Conservation (phyloP, 2,113 vertebrate species). For the Anolis sagrei region DNA sequence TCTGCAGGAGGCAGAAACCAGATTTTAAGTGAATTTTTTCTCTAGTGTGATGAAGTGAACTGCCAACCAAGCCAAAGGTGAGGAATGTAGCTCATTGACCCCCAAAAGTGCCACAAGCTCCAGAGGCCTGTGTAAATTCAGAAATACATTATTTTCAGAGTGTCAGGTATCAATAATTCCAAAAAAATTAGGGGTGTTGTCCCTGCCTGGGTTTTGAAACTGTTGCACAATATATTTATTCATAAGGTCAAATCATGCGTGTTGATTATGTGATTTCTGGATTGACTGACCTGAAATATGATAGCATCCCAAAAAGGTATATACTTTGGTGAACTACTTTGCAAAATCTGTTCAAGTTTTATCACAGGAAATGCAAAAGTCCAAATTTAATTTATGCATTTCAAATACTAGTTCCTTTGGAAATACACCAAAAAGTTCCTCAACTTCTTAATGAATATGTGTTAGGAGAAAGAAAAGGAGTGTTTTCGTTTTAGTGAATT, state of each 20-base stretch:
- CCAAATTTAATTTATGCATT: neutral
- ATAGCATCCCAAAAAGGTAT: neutral
- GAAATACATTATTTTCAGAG: neutral
- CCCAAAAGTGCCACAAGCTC: too few relatives aligned
- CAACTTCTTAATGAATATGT: neutral
- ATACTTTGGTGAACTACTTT: neutral
- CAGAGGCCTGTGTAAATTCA: too few relatives aligned
- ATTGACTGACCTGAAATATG: neutral
- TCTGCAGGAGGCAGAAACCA: too few relatives aligned
- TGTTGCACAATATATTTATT: too few relatives aligned
- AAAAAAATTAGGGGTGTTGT: neutral
- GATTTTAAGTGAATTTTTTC: too few relatives aligned
- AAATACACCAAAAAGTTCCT: too few relatives aligned
- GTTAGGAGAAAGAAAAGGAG: neutral
- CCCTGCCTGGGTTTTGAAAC: neutral
- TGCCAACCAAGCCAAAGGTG: neutral
- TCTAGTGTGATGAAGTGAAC: too few relatives aligned
- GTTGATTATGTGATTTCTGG: too few relatives aligned
- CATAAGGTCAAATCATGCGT: too few relatives aligned
- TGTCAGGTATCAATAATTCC: neutral
- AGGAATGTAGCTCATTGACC: too few relatives aligned
- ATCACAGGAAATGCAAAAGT: neutral
- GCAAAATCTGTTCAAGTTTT: neutral
- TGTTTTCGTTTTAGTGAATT: neutral
- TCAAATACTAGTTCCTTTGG: too few relatives aligned